Evolutionary conservation across 2,888 invertebrate genomes (phyloP).

Genomic region (Melolontha melolontha): DNA sequence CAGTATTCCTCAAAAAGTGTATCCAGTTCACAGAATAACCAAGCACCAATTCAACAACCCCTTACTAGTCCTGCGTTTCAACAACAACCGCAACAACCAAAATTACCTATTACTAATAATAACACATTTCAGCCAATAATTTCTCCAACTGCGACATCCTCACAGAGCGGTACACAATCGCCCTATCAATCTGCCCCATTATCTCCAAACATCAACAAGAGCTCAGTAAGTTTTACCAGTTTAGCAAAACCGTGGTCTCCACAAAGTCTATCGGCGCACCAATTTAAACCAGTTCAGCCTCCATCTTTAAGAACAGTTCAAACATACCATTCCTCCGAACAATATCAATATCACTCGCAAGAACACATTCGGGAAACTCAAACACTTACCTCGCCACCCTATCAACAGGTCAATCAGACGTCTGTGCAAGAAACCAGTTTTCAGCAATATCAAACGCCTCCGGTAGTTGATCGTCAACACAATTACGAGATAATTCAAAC

Average conservation of each 20-base stretch:
- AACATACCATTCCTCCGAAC: slow-evolving; percentile 47
- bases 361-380: slow-evolving; percentile 17
- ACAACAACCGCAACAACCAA: slow-evolving; percentile 40
- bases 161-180: slow-evolving; percentile 8
- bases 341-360: slow-evolving; percentile 43
- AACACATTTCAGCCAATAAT: slow-evolving; percentile 25
- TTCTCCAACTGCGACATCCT: slow-evolving; percentile 19
- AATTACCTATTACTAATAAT: slow-evolving; percentile 28
- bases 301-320: slow-evolving; percentile 44
- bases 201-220: slow-evolving; percentile 41
- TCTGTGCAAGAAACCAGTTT: slow-evolving; percentile 30
- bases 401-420: background rate
- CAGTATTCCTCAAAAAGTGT: slow-evolving; percentile 58
- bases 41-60: slow-evolving; percentile 41
- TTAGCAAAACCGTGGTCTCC: slow-evolving; percentile 43
- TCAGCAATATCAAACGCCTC: slow-evolving; percentile 42
- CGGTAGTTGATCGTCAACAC: slow-evolving; percentile 21
- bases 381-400: slow-evolving; percentile 17
- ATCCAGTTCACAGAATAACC: slow-evolving; percentile 53
- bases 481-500: background rate
- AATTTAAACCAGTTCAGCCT: slow-evolving; percentile 41
- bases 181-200: slow-evolving; percentile 42
- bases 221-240: slow-evolving; percentile 40
- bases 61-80: slow-evolving; percentile 29
- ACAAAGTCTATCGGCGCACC: slow-evolving; percentile 25